Conservation (phyloP, 1,140 invertebrate species). For the Globodera ellingtonae region DNA sequence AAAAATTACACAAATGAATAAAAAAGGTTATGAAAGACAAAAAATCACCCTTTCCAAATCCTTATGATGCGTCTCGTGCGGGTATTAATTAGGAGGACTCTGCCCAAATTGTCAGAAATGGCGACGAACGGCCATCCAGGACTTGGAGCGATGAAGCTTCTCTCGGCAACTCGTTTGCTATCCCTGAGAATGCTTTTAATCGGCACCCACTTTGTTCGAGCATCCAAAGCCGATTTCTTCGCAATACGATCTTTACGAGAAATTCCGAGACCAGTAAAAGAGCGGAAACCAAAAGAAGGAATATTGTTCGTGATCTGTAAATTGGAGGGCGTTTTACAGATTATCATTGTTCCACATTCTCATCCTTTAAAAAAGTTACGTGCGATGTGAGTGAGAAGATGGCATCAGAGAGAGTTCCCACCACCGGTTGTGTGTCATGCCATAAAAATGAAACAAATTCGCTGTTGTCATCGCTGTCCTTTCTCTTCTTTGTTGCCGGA, state of each 20-base stretch:
- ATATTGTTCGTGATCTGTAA: conserved; percentile 35
- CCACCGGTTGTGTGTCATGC: conserved; percentile 27
- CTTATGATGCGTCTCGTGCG: conserved; percentile 34
- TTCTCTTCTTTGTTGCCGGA: conserved; percentile 1
- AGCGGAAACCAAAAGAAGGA: conserved; percentile 52
- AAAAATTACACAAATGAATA: conserved; percentile 3
- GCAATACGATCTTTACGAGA: conserved; percentile 36
- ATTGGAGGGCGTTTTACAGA: no score
- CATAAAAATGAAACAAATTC: conserved; percentile 37
- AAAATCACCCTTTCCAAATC: conserved; percentile 42
- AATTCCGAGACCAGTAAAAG: conserved; percentile 46
- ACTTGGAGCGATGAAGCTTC: conserved; percentile 34
- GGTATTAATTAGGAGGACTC: conserved; percentile 47
- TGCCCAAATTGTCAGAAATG: conserved; percentile 39
- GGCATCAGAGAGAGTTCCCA: conserved; percentile 23
- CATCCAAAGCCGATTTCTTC: conserved; percentile 37
- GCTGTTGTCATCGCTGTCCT: neutral
- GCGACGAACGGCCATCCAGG: conserved; percentile 45
- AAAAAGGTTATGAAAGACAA: neutral
- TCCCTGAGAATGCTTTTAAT: conserved; percentile 25
- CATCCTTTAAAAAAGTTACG: neutral
- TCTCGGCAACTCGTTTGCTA: conserved; percentile 20
- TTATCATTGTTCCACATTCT: no score
- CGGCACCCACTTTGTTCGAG: neutral
- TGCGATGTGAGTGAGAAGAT: conserved; percentile 29